phyloP scores from a whole-genome alignment of 2,113 vertebrate species.

The Azemiops feae region DNA sequence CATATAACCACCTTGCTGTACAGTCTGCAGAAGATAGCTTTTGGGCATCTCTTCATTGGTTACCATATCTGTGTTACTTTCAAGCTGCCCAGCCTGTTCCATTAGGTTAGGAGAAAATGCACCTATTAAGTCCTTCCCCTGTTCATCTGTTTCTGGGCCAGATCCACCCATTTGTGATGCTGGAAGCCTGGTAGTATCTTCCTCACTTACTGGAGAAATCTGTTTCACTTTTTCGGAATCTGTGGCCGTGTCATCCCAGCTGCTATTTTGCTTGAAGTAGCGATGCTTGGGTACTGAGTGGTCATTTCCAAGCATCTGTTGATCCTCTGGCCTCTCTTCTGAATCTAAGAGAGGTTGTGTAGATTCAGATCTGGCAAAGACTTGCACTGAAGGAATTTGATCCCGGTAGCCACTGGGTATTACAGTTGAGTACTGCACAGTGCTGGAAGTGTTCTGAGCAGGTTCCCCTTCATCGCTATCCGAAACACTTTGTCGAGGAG shows the following conservation, averaged over 20 bases:
- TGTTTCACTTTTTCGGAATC: constrained; percentile 68
- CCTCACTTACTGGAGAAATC: constrained; percentile 48
- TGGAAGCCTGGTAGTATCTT: constrained; percentile 64
- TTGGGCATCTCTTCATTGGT: constrained; percentile 68
- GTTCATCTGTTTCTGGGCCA: constrained; percentile 66
- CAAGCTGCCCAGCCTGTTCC: constrained; percentile 52
- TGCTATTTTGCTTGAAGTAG: constrained; percentile 75
- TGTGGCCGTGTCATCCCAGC: constrained; percentile 54
- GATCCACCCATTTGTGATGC: constrained; percentile 62
- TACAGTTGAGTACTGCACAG: constrained; percentile 93
- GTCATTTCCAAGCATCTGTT: constrained; percentile 52
- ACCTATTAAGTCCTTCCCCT: constrained; percentile 48
- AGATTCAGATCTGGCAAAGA: constrained; percentile 90
- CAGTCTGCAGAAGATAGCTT: constrained; percentile 86
- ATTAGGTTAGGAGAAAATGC: constrained; percentile 48
- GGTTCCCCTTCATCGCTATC: constrained; percentile 89
- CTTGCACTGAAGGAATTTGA: constrained; percentile 81
- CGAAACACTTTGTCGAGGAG: constrained; percentile 91
- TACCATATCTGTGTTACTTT: constrained; percentile 37
- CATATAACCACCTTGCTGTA: constrained; percentile 82
- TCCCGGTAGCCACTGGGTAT: constrained; percentile 90
- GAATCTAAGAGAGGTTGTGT: constrained; percentile 91
- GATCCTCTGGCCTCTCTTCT: constrained; percentile 83
- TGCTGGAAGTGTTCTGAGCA: constrained; percentile 87
- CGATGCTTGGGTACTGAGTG: constrained; percentile 55